Percentiles rank a stretch among this genome's conserved stretches.
phyloP scores from a whole-genome alignment of 2,888 invertebrate genomes.

The Listrodromus nycthemerus region DNA sequence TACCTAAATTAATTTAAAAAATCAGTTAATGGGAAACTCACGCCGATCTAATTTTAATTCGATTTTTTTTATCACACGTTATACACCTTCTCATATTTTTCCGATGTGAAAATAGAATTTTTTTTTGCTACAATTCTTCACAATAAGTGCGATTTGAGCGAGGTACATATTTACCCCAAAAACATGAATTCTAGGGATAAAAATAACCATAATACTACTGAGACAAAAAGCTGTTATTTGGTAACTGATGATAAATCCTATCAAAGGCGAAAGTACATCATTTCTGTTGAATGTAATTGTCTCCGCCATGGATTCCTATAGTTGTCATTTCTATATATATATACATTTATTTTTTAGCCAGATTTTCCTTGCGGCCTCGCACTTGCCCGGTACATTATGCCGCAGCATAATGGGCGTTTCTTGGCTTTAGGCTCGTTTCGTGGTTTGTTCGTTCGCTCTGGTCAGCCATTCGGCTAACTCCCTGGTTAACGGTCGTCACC shows the following conservation, averaged over 20 bases:
- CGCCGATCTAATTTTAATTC: no score
- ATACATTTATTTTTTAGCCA: not conserved
- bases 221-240: not conserved
- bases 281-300: not conserved
- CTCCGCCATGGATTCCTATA: not conserved
- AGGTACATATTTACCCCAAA: no score
- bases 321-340: not conserved
- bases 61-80: no score
- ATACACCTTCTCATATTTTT: no score
- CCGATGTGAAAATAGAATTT: no score
- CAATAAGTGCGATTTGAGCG: no score
- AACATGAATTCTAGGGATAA: no score
- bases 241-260: not conserved
- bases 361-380: not conserved
- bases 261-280: not conserved
- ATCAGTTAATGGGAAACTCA: no score
- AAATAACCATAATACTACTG: not conserved
- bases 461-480: constrained; percentile 47
- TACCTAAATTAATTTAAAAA: no score
- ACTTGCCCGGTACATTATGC: not conserved
- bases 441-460: constrained; percentile 51
- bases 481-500: constrained; percentile 63
- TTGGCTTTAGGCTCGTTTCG: constrained; percentile 1
- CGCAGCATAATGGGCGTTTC: not conserved
- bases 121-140: no score